phyloP scores from a whole-genome alignment of 2,113 vertebrate genomes.

The Macrotus californicus region DNA sequence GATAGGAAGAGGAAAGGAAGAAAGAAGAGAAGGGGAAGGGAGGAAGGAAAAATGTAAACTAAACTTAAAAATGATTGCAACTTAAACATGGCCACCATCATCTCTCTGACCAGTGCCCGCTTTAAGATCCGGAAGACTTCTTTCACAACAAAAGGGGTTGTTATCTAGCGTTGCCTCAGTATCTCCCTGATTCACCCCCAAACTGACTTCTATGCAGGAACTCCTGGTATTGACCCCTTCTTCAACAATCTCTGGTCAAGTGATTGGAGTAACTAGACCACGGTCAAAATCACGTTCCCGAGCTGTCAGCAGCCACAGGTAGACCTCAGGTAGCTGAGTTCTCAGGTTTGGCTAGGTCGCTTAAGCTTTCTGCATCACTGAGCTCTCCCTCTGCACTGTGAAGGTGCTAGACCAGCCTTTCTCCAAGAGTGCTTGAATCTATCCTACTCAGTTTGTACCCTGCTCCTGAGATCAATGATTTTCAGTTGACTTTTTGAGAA shows the following conservation, averaged over 20 bases:
- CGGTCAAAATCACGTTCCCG: not conserved
- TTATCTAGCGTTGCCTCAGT: not conserved
- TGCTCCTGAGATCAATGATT: not conserved
- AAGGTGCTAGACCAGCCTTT: not conserved
- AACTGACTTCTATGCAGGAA: not conserved
- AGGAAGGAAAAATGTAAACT: not conserved
- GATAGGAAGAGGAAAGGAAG: not conserved
- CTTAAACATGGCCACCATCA: not conserved
- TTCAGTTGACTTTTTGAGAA: slow-evolving; percentile 33
- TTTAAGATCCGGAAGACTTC: not conserved
- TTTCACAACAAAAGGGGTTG: not conserved
- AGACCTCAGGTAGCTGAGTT: rapidly evolving
- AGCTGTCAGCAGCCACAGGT: not conserved
- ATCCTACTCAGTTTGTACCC: not conserved
- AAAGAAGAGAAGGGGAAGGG: too few relatives aligned
- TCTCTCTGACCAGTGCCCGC: not conserved
- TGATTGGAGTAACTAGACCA: not conserved
- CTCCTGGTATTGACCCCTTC: not conserved
- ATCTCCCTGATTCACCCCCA: not conserved
- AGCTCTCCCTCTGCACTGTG: not conserved
- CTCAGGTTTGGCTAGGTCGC: not conserved
- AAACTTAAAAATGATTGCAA: not conserved
- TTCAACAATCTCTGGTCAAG: not conserved
- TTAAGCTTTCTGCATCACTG: not conserved
- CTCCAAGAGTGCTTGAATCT: not conserved